Conservation (phyloP, 2,797 vertebrate genomes). For the Clamator glandarius region DNA sequence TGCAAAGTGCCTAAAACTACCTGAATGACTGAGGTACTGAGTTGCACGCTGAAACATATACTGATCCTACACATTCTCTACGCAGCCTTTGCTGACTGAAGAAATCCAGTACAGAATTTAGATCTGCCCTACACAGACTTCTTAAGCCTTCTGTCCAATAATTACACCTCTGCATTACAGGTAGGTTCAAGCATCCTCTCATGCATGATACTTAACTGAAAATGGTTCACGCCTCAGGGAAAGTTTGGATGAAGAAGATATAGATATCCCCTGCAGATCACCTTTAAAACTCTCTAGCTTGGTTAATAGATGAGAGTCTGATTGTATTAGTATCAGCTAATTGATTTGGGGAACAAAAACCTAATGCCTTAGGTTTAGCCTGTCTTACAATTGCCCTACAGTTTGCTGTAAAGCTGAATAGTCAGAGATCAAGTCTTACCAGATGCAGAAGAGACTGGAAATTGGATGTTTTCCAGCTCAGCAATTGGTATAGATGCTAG, state of each 20-base stretch:
- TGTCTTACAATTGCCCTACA: not conserved
- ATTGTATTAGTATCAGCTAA: constrained; percentile 10
- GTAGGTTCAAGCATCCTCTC: not conserved
- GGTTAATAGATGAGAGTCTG: constrained; percentile 17
- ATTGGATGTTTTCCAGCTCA: constrained; percentile 14
- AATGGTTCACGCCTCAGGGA: not conserved
- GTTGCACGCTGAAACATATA: not conserved
- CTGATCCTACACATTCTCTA: not conserved
- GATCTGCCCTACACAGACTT: not conserved
- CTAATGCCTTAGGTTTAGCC: not conserved
- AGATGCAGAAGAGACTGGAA: constrained; percentile 24
- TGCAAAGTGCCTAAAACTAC: not conserved
- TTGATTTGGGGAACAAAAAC: constrained; percentile 35
- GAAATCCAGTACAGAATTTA: not conserved
- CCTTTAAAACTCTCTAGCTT: constrained; percentile 51
- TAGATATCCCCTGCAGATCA: constrained; percentile 23
- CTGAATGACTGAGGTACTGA: not conserved
- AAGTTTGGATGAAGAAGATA: constrained; percentile 60
- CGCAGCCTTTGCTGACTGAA: not conserved
- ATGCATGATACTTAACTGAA: not conserved
- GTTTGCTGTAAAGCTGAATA: constrained; percentile 6
- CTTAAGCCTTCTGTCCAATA: not conserved
- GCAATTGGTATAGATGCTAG: constrained; percentile 20
- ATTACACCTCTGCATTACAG: not conserved
- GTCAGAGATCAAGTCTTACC: not conserved